These are phyloP conservation scores for Ips typographus DNA, from an alignment of 1,140 invertebrate species.

Conservation along the genomic window DNA sequence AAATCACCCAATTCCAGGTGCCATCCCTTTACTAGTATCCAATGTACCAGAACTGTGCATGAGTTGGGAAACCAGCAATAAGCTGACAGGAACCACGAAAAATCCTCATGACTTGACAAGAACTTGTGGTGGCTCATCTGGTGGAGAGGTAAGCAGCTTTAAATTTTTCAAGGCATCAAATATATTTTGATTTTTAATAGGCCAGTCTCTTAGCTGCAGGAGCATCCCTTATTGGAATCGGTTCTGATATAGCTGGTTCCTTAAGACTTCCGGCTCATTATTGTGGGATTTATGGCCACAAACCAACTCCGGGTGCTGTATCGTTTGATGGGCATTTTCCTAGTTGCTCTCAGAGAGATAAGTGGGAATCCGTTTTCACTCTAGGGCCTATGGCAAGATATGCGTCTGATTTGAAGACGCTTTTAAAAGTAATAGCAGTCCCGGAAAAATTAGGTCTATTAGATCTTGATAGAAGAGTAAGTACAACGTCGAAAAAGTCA, in stretches of 20 bases:
- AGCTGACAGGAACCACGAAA: constrained; percentile 79
- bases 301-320: constrained; percentile 66
- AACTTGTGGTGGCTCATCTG: constrained; percentile 75
- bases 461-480: constrained; percentile 39
- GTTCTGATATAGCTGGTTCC: constrained; percentile 84
- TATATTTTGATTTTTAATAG: constrained; percentile 45
- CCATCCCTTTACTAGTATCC: constrained; percentile 82
- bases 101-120: constrained; percentile 85
- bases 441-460: constrained; percentile 34
- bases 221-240: constrained; percentile 77
- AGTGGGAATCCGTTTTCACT: constrained; percentile 55
- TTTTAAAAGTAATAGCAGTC: constrained; percentile 60
- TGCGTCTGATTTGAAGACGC: constrained; percentile 73
- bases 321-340: constrained; percentile 57
- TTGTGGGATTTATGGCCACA: constrained; percentile 84
- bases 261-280: constrained; percentile 82
- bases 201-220: constrained; percentile 68
- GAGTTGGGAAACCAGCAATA: constrained; percentile 88
- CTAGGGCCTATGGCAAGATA: constrained; percentile 77
- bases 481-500: background rate
- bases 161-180: background rate
- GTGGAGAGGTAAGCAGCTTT: constrained; percentile 64
- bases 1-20: constrained; percentile 58
- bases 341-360: constrained; percentile 23
- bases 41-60: constrained; percentile 92